Evolutionary conservation across 2,797 vertebrate species (phyloP).

Genomic region (Valencia hispanica): DNA sequence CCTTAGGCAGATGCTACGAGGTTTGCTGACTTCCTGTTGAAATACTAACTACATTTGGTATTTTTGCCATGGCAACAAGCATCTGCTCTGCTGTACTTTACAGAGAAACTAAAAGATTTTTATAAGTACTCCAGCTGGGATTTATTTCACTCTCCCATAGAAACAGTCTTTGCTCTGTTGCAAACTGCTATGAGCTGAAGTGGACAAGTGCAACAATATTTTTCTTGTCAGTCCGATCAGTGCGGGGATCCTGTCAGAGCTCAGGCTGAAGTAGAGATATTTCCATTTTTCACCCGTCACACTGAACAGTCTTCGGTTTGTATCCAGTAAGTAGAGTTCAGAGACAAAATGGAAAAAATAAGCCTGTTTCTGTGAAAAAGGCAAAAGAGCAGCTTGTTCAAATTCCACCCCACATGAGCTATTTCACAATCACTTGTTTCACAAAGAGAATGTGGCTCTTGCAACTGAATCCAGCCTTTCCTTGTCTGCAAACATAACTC

Average conservation of each 20-base stretch:
- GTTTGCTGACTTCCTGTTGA: slow-evolving; percentile 30
- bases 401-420: slow-evolving; percentile 4
- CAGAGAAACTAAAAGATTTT: slow-evolving; percentile 24
- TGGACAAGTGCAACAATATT: slow-evolving; percentile 37
- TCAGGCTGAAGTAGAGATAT: slow-evolving; percentile 38
- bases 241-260: slow-evolving; percentile 27
- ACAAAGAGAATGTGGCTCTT: neutral
- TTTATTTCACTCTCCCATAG: slow-evolving; percentile 5
- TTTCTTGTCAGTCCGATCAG: slow-evolving; percentile 49
- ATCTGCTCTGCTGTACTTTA: slow-evolving; percentile 25
- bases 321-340: slow-evolving; percentile 41
- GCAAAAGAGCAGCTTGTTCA: neutral
- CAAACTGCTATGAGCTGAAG: slow-evolving; percentile 28
- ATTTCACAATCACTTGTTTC: neutral
- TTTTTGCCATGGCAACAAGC: slow-evolving; percentile 61
- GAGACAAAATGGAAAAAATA: slow-evolving; percentile 30
- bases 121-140: slow-evolving; percentile 10
- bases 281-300: slow-evolving; percentile 49
- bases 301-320: slow-evolving; percentile 28
- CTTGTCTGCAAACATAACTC: neutral
- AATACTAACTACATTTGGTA: slow-evolving; percentile 36
- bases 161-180: slow-evolving; percentile 18
- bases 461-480: neutral
- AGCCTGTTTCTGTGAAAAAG: slow-evolving; percentile 10
- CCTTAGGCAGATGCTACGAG: slow-evolving; percentile 1